Evolutionary conservation across 1,140 invertebrate genomes (phyloP), one percentile per base, ranked within the genome.

Genomic region (Colletes gigas): DNA sequence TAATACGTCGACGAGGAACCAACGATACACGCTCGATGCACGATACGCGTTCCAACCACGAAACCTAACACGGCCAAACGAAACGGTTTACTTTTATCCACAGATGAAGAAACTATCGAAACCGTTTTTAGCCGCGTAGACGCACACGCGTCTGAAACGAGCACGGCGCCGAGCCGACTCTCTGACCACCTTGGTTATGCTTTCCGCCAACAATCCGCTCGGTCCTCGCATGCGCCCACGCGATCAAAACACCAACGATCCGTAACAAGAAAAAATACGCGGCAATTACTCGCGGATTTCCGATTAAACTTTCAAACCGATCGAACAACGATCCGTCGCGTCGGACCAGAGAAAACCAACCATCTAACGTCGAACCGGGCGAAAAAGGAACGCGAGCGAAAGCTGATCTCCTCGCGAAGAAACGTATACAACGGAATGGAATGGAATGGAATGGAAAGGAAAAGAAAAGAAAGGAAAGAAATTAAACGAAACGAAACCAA

Each of bases 1-100:
- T 54, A 60, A 30, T 67, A 14, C 71, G 52, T 67, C 71, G 78
- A 30, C 59, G 52, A 72, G 50, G 39, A 39, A 67, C 52, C 4
- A 54, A 72, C 77, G 68, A 78, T 65, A 78, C 77, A 1, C 15
- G 17, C 10, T 14, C 66, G 65, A 59, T 77, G 21, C 21, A 52
- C 66, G 44, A n/a, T 44, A 47, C 8, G 41, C 39, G 39, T 63
- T 72, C 39, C 63, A 69, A 72, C 52, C 21, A 15, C 7, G 14
- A n/a, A 30, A 19, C 12, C 4, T 60, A 62, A 41, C 63, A 19
- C 72, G 54, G 39, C 7, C 73, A 47, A 21, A 77, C 19, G 17
- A 47, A 21, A 77, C 19, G 17, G 54, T 50, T 54, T 47, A 30
- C 65, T 59, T 77, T 69, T 77, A 57, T 69, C 30, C 39, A 6